Evolutionary conservation across 92 coral and sea anemone species (phyloP), one percentile per base, ranked within the genome.

Genomic region (Pocillopora grandis): DNA sequence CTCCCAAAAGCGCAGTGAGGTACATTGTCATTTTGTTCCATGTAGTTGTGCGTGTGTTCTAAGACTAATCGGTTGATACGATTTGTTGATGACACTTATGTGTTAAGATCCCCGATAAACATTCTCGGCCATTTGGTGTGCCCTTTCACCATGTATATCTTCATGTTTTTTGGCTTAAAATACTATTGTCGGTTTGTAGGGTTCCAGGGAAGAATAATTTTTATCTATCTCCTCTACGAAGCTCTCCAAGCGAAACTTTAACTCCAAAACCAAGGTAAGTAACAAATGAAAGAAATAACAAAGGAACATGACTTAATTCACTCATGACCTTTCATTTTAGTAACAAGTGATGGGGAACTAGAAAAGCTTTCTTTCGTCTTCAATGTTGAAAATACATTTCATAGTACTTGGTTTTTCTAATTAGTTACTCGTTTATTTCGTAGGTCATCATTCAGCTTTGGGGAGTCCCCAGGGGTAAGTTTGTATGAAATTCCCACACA

Each of bases 401-500:
- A n/a, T 57, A 0, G 49, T 9, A 23, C 37, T 12, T 21, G 56
- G 57, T 49, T 56, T 72, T 11, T 72, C 12, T 12, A 15, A 42
- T 1, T 37, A n/a, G 7, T 1, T 60, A 2, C 19, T 19, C 11
- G 12, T 5, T 15, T 62, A 4, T 19, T 1, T 27, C 57, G 65
- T 55, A 88, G 91, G 81, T 88, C 91, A 36, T 66, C 73, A 36
- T 88, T 84, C 88, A 88, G 85, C 69, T 88, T 88, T 66, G 91
- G 91, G 19, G 91, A 88, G 12, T 88, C 91, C 11, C 91, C 91
- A 9, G 91, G 91, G 91, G 91, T 88, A 88, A 84, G 88, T 76
- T 4, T 18, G 33, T 20, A 17, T 31, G 31, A 10, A 57, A 52
- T 17, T n/a, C 31, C 35, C 33, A 15, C 7, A 7, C 76, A 72